These are phyloP conservation scores for Ormyrus labotus DNA, from an alignment of 2,888 invertebrate genomes.

Conservation along the genomic window DNA sequence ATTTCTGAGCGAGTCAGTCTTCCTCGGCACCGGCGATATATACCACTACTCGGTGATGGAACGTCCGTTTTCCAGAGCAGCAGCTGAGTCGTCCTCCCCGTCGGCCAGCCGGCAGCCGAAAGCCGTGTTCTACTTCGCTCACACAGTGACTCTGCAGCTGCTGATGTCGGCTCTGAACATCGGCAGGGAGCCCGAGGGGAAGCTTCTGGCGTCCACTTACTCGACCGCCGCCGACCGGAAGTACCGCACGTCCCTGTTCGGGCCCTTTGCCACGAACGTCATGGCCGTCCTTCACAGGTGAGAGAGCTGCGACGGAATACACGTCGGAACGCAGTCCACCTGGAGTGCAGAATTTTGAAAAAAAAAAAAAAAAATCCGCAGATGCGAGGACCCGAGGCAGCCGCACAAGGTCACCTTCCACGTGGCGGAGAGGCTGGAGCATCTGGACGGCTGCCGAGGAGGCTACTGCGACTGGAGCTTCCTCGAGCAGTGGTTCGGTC, in stretches of 20 bases:
- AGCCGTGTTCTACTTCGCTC: conserved; percentile 70
- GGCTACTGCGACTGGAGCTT: conserved; percentile 87
- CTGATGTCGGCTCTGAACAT: conserved; percentile 81
- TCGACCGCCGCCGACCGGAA: conserved; percentile 77
- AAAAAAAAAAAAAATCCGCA: conserved; percentile 64
- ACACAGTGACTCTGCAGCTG: conserved; percentile 79
- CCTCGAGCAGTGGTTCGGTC: conserved; percentile 79
- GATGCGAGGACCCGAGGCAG: conserved; percentile 75
- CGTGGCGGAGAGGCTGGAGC: conserved; percentile 83
- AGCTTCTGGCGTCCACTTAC: conserved; percentile 81
- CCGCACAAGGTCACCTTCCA: conserved; percentile 81
- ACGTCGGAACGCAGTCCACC: background rate
- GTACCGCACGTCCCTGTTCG: conserved; percentile 82
- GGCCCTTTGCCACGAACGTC: conserved; percentile 85
- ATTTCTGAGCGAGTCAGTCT: no score
- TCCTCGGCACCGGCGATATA: no score
- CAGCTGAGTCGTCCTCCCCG: no score
- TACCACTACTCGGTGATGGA: no score
- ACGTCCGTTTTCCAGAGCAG: no score
- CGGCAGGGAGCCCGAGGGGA: conserved; percentile 78
- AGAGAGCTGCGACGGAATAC: background rate
- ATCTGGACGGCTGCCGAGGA: conserved; percentile 82
- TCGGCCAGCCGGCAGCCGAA: background rate
- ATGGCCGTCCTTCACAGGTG: conserved; percentile 84
- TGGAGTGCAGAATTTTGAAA: background rate